phyloP scores from a whole-genome alignment of 2,113 vertebrate species.

The Polyodon spathula region DNA sequence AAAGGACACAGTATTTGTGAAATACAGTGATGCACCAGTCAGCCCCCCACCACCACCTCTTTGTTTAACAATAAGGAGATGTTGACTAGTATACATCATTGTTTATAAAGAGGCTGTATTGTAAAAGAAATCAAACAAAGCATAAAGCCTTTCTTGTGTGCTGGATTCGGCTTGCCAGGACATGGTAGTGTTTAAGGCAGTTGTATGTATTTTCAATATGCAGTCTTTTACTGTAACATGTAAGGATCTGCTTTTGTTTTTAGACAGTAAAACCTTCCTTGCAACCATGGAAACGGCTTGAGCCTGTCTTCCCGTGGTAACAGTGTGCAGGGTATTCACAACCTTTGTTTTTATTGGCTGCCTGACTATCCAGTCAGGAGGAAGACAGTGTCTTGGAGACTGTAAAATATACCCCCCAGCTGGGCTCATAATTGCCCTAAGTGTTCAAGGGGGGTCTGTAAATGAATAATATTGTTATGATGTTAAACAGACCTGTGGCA shows the following conservation, averaged over 20 bases:
- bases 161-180: not conserved
- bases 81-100: too few relatives aligned
- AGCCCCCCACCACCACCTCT: too few relatives aligned
- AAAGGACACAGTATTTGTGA: too few relatives aligned
- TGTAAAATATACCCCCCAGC: slow-evolving; percentile 33
- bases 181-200: not conserved
- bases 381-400: slow-evolving; percentile 32
- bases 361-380: slow-evolving; percentile 37
- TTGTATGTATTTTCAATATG: too few relatives aligned
- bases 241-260: too few relatives aligned
- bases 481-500: slow-evolving; percentile 30
- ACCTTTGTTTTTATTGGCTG: slow-evolving; percentile 40
- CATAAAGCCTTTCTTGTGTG: too few relatives aligned
- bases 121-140: too few relatives aligned
- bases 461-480: slow-evolving; percentile 38
- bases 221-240: not conserved
- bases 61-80: too few relatives aligned
- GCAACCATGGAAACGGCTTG: slow-evolving; percentile 56
- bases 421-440: slow-evolving; percentile 19
- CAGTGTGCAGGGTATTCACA: slow-evolving; percentile 31
- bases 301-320: slow-evolving; percentile 43
- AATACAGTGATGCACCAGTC: too few relatives aligned
- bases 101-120: too few relatives aligned
- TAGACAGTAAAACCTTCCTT: slow-evolving; percentile 34
- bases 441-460: slow-evolving; percentile 39